Evolutionary conservation across 2,888 invertebrate species (phyloP), one percentile per base, ranked within the genome.

Genomic region (Orthosia gracilis): DNA sequence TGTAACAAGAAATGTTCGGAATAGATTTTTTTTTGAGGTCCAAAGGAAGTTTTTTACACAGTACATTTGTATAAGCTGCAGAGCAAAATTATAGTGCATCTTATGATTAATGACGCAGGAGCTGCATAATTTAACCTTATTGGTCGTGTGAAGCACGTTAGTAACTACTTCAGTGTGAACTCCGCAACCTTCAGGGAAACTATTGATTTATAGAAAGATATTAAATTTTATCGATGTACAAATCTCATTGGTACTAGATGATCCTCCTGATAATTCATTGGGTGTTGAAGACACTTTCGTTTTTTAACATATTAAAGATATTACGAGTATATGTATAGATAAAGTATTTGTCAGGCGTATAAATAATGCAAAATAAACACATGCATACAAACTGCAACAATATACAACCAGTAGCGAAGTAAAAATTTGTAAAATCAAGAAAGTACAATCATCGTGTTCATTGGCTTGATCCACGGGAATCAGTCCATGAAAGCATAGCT

Each of bases 401-500:
- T 55, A 66, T 67, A 71, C 66, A 71, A 69, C 70, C 15, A 74
- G 68, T 62, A 63, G 66, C 73, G 4, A 59, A 57, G 45, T 62
- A 73, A 77, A 75, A 83, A 75, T 83, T 69, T 26, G 83, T 68
- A 72, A 75, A 81, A 75, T 74, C 74, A 85, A 83, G 90, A 91
- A 91, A 90, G 90, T 88, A 81, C 81, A 86, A 88, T 87, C 86
- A 88, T 81, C 87, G 87, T 86, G 85, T 85, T 83, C 88, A 90
- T 87, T 88, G 84, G 83, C 82, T 83, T 83, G 85, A 71, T 11
- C 73, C 62, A 84, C 82, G 75, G 82, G 83, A 90, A 91, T 89
- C 88, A 89, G 91, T 84, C 90, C 91, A 90, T 91, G 91, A 90
- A 89, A 82, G 82, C 85, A 81, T 78, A 85, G 68, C 80, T 80